These are phyloP conservation scores for Unio delphinus DNA, from an alignment of 2,888 invertebrate genomes.

Conservation along the genomic window DNA sequence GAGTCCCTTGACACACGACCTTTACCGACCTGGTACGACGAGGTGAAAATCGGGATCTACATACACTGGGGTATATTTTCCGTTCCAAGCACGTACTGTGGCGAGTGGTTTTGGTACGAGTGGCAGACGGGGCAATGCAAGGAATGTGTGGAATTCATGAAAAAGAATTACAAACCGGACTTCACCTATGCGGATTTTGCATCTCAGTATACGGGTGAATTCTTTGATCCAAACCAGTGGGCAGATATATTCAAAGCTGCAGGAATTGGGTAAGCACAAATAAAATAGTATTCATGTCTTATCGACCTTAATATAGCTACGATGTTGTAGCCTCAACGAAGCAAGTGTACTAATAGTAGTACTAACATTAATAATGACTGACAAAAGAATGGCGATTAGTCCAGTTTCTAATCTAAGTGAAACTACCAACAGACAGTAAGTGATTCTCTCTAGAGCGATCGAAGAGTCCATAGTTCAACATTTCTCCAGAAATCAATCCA, in stretches of 20 bases:
- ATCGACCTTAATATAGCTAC: too few species aligned
- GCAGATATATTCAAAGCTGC: constrained; percentile 84
- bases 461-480: too few species aligned
- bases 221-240: constrained; percentile 88
- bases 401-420: too few species aligned
- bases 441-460: too few species aligned
- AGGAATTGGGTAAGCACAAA: constrained; percentile 82
- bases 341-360: too few species aligned
- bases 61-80: constrained; percentile 73
- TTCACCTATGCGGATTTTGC: constrained; percentile 95
- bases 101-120: constrained; percentile 91
- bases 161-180: constrained; percentile 83
- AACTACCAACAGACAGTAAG: too few species aligned
- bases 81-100: constrained; percentile 52
- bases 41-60: constrained; percentile 73
- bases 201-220: constrained; percentile 85
- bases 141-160: constrained; percentile 80
- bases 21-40: constrained; percentile 71
- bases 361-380: too few species aligned
- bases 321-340: too few species aligned
- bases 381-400: too few species aligned
- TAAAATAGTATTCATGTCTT: too few species aligned
- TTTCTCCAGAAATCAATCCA: too few species aligned
- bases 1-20: constrained; percentile 71
- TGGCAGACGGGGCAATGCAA: constrained; percentile 77